A percentile compares a stretch with the other conserved stretches of the same genome.
These are phyloP conservation scores for Papilio polyxenes DNA, from an alignment of 1,140 invertebrate species.

Conservation along the genomic window DNA sequence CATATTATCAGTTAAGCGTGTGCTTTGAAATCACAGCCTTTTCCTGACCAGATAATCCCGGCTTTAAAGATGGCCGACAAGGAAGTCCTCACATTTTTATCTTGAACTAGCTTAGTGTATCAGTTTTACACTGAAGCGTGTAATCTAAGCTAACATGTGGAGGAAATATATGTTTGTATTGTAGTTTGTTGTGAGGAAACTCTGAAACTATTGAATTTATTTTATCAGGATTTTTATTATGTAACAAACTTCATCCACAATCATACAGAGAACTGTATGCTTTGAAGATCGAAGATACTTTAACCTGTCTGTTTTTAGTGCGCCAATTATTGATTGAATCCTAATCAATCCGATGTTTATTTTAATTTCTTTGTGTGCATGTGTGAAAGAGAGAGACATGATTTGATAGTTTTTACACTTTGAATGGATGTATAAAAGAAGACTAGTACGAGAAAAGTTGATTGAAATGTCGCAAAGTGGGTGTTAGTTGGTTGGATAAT, in stretches of 20 bases:
- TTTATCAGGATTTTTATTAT: background rate
- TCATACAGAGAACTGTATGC: too few relatives aligned
- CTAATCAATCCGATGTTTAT: too few relatives aligned
- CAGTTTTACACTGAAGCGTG: background rate
- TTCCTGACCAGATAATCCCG: slow-evolving; percentile 23
- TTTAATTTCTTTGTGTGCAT: too few relatives aligned
- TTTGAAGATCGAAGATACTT: too few relatives aligned
- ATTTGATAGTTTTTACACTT: too few relatives aligned
- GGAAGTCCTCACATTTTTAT: slow-evolving; percentile 1
- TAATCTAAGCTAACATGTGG: background rate
- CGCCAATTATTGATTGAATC: too few relatives aligned
- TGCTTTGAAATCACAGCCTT: slow-evolving; percentile 15
- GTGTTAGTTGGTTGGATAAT: too few relatives aligned
- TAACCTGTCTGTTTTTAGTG: too few relatives aligned
- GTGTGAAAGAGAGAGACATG: too few relatives aligned
- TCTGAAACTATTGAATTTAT: background rate
- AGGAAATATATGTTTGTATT: background rate
- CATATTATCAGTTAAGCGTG: slow-evolving; percentile 25
- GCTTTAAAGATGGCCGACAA: slow-evolving; percentile 7
- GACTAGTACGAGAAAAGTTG: too few relatives aligned
- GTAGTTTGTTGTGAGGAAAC: background rate
- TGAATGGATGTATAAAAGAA: too few relatives aligned
- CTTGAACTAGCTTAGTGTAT: background rate
- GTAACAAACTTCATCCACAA: background rate
- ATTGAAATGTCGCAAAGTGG: too few relatives aligned